Base-by-base conservation (phyloP, 2,797 vertebrate species). In the Malacoctenus gilli region DNA sequence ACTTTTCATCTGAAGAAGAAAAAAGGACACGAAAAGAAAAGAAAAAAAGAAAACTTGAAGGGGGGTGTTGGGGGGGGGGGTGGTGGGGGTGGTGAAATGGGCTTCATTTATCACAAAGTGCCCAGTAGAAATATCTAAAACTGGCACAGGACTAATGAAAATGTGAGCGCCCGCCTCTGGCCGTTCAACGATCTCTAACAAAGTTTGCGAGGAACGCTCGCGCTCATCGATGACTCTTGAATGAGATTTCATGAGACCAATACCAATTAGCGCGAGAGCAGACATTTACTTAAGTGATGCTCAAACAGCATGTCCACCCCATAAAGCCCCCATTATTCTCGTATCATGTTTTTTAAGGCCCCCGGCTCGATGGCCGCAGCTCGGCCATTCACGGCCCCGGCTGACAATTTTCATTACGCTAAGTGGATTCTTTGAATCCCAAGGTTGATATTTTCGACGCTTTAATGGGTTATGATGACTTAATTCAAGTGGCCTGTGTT, bases 321-420 rank as follows among this genome's bases (percentile, higher is more conserved):
- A 79, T 88, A 78, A 85, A 80, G 66, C 37, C 57, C 68, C 70
- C 50, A 86, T 90, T 87, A 84, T 54, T 72, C 79, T 77, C 66
- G 38, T 49, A 72, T 80, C 66, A 35, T 64, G 63, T 51, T 66
- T 57, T 64, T 69, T 60, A 57, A n/a, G 68, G 44, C 60, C 57
- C 59, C 66, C 54, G 46, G 55, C 74, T 77, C 67, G 60, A 54
- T 58, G 74, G 62, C 64, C 30, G 20, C 36, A 54, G 56, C 68
- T 71, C 54, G 41, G 47, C 68, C 78, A 68, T 71, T 72, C 75
- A 52, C 68, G 22, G 50, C 63, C 40, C 67, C 39, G 12, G 62
- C 47, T 51, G 47, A 62, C 59, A 71, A 87, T 80, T 87, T 86
- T 86, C 80, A 86, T 88, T 87, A 71, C 72, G 70, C 76, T 81